Evolutionary conservation across 2,113 vertebrate species (phyloP).

Genomic region (Odocoileus virginianus): DNA sequence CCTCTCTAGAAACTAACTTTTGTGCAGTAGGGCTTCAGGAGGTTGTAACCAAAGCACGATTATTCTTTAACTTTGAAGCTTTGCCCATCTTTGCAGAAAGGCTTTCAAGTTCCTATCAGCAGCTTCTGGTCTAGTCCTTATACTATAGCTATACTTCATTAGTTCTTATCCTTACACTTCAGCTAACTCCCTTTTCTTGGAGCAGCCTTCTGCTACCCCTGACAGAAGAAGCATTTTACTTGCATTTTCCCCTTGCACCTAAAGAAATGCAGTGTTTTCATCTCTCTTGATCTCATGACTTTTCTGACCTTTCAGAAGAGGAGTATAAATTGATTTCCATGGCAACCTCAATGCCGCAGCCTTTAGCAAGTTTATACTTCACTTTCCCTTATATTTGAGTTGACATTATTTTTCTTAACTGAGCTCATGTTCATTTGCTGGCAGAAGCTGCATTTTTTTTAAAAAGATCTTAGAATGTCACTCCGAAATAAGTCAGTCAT

Average conservation of each 20-base stretch:
- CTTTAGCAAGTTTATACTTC: not conserved
- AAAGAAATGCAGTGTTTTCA: not conserved
- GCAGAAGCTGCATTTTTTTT: not conserved
- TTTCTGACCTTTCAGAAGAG: not conserved
- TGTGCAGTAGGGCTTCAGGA: not conserved
- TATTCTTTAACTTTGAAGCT: not conserved
- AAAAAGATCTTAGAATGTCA: not conserved
- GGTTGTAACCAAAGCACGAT: not conserved
- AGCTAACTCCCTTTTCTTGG: not conserved
- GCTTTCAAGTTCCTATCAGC: not conserved
- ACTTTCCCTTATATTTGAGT: not conserved
- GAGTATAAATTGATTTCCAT: not conserved
- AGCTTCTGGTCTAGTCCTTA: not conserved
- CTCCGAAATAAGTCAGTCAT: not conserved
- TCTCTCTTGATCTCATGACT: not conserved
- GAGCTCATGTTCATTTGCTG: not conserved
- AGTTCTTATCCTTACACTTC: not conserved
- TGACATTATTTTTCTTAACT: not conserved
- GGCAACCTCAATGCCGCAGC: not conserved
- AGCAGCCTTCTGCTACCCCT: not conserved
- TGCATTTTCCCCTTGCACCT: not conserved
- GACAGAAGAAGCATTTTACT: not conserved
- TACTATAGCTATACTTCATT: not conserved
- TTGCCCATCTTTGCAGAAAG: not conserved
- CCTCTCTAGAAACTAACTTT: not conserved